These are phyloP conservation scores for Hoplodrina blanda DNA, from an alignment of 2,888 invertebrate species.

Conservation along the genomic window DNA sequence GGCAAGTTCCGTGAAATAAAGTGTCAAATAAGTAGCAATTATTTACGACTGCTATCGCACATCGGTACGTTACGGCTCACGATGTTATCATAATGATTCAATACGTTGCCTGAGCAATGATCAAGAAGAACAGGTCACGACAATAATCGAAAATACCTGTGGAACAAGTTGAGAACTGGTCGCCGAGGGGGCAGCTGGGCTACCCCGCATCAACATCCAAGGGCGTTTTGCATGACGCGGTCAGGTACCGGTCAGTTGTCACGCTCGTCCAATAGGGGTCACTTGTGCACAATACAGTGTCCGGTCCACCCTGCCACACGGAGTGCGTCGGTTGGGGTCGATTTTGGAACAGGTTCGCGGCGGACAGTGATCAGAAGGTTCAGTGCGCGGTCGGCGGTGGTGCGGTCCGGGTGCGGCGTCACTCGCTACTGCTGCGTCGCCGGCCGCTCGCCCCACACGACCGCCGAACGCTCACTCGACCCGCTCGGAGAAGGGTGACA, in stretches of 20 bases:
- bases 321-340: constrained; percentile 70
- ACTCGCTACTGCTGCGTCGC: constrained; percentile 84
- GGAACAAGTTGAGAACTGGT: constrained; percentile 82
- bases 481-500: constrained; percentile 87
- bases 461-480: constrained; percentile 75
- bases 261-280: constrained; percentile 83
- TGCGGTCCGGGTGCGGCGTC: constrained; percentile 87
- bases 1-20: constrained; percentile 32
- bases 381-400: constrained; percentile 79
- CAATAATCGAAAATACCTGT: constrained; percentile 84
- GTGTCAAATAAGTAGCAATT: constrained; percentile 50
- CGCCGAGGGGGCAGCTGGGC: constrained; percentile 82
- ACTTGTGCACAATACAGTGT: constrained; percentile 84
- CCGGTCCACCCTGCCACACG: constrained; percentile 77
- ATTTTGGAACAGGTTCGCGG: constrained; percentile 75
- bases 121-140: constrained; percentile 72
- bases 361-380: constrained; percentile 56
- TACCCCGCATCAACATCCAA: constrained; percentile 84
- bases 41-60: constrained; percentile 53
- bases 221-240: constrained; percentile 85
- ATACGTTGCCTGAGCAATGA: constrained; percentile 66
- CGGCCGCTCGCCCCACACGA: constrained; percentile 76
- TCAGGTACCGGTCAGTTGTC: constrained; percentile 83
- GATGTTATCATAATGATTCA: constrained; percentile 71
- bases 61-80: constrained; percentile 58